Evolutionary conservation across 2,888 invertebrate genomes (phyloP).

Genomic region (Lymantria monacha): DNA sequence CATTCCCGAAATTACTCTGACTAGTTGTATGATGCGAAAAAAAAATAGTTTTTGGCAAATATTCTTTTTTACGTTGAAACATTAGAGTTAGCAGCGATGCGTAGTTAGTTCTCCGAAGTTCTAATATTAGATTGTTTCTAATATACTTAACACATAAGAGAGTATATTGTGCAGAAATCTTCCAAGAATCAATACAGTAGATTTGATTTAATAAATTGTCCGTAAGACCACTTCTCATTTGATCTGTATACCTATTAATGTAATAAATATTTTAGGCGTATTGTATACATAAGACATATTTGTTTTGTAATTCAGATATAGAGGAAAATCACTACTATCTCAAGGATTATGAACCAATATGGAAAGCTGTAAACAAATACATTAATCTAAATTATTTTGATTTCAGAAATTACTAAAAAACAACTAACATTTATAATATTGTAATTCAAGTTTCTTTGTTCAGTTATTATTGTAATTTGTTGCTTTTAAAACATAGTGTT

Average conservation of each 20-base stretch:
- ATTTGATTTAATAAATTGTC: background rate
- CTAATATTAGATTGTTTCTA: conserved; percentile 24
- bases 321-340: conserved; percentile 8
- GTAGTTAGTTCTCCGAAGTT: conserved; percentile 36
- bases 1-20: conserved; percentile 35
- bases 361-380: conserved; percentile 1
- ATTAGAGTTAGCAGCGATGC: conserved; percentile 48
- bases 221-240: background rate
- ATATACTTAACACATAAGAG: conserved; percentile 1
- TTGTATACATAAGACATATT: conserved; percentile 2
- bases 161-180: background rate
- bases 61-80: conserved; percentile 62
- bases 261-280: conserved; percentile 1
- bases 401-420: background rate
- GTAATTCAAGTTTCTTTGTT: too few relatives aligned
- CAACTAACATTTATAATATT: too few relatives aligned
- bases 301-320: conserved; percentile 3
- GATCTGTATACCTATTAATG: background rate
- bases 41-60: conserved; percentile 74
- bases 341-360: conserved; percentile 3
- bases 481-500: too few relatives aligned
- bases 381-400: conserved; percentile 4
- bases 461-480: too few relatives aligned
- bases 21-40: conserved; percentile 51
- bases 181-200: background rate